Evolutionary conservation across 2,888 invertebrate species (phyloP).

Genomic region (Andricus curvator): DNA sequence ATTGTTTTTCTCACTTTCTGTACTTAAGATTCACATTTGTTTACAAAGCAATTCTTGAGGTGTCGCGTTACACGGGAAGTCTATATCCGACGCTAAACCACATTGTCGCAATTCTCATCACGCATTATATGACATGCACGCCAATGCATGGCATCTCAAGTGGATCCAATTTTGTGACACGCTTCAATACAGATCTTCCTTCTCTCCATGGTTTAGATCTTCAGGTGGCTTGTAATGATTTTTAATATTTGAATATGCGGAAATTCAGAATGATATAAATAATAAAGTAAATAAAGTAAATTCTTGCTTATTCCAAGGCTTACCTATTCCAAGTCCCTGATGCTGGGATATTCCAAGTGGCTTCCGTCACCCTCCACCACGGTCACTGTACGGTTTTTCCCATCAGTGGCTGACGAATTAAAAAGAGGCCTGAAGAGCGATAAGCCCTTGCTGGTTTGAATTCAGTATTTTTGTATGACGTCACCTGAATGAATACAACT

Average conservation of each 20-base stretch:
- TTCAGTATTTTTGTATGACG: too few species aligned
- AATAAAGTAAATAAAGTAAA: too few species aligned
- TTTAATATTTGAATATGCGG: not conserved
- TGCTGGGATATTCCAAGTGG: too few species aligned
- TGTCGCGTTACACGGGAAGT: constrained; percentile 14
- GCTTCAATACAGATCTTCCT: not conserved
- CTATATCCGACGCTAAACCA: constrained; percentile 20
- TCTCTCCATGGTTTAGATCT: not conserved
- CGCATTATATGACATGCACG: constrained; percentile 1
- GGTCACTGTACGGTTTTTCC: too few species aligned
- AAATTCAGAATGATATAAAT: not conserved
- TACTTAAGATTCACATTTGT: not conserved
- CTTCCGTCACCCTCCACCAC: too few species aligned
- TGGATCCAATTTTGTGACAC: constrained; percentile 28
- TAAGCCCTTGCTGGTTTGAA: too few species aligned
- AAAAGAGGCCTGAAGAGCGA: too few species aligned
- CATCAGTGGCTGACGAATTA: too few species aligned
- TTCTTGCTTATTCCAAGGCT: too few species aligned
- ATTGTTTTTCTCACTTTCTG: not conserved
- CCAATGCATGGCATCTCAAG: constrained; percentile 23
- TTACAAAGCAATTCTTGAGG: not conserved
- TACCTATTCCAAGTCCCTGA: too few species aligned
- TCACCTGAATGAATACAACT: too few species aligned
- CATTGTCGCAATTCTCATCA: constrained; percentile 20
- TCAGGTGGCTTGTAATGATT: not conserved